Evolutionary conservation across 2,797 vertebrate genomes (phyloP).

Genomic region (Fundulus diaphanus): DNA sequence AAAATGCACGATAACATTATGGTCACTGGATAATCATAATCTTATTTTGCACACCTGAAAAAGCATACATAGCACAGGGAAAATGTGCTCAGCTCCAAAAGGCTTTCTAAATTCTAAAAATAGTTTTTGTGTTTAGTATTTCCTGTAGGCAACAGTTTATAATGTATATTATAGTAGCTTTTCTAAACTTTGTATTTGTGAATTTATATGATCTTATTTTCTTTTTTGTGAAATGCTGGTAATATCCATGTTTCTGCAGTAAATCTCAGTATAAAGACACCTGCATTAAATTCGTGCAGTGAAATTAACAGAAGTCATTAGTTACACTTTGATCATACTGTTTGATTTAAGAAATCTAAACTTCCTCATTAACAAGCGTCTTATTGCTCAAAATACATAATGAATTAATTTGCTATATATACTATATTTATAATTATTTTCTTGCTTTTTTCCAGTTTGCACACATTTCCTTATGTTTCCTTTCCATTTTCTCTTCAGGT

Average conservation of each 20-base stretch:
- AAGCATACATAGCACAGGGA: constrained; percentile 9
- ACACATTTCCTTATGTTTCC: not conserved
- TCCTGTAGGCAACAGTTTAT: not conserved
- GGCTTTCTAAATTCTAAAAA: not conserved
- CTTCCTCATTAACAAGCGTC: too few species aligned
- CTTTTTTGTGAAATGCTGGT: not conserved
- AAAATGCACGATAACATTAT: constrained; percentile 54
- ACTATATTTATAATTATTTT: too few species aligned
- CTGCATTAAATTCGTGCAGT: too few species aligned
- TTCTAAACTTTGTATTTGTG: not conserved
- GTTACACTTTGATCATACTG: too few species aligned
- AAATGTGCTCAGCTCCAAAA: constrained; percentile 2
- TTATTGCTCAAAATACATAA: too few species aligned
- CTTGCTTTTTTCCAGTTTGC: too few species aligned
- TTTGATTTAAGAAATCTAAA: too few species aligned
- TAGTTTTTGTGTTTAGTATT: not conserved
- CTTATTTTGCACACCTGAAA: constrained; percentile 67
- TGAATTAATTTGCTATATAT: too few species aligned
- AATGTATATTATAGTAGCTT: too few species aligned
- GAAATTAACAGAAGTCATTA: too few species aligned
- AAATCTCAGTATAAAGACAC: not conserved
- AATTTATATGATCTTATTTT: too few species aligned
- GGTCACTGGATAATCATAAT: constrained; percentile 58
- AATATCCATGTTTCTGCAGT: not conserved
- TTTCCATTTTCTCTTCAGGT: constrained; percentile 72